Percentiles rank a stretch among this genome's conserved stretches.
These are phyloP conservation scores for Folsomia manolachei DNA, from an alignment of 2,888 invertebrate species.

Conservation along the genomic window DNA sequence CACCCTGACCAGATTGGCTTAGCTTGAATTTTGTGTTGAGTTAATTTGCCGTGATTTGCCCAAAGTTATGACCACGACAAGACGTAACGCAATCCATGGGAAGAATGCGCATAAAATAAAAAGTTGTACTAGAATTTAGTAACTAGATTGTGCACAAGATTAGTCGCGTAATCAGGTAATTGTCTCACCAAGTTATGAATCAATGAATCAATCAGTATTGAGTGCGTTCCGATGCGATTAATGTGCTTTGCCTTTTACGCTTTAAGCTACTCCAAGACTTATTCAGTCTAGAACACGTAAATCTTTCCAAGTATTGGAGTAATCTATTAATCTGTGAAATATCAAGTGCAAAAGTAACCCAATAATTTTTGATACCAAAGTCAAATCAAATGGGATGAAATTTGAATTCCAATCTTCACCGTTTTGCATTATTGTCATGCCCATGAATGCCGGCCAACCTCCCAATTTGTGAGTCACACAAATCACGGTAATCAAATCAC, in stretches of 20 bases:
- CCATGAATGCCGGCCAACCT: not conserved
- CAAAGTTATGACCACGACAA: not conserved
- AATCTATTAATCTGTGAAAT: not conserved
- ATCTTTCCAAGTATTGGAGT: not conserved
- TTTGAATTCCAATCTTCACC: too few species aligned
- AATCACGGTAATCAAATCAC: not conserved
- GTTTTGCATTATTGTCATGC: too few species aligned
- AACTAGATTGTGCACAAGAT: not conserved
- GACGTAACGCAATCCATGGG: not conserved
- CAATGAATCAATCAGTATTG: not conserved
- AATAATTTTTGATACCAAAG: not conserved
- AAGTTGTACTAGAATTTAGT: too few species aligned
- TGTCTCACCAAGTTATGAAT: slow-evolving; percentile 1
- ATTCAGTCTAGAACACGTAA: not conserved
- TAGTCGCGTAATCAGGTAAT: slow-evolving; percentile 2
- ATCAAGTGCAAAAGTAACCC: not conserved
- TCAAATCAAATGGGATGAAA: not conserved
- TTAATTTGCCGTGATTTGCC: not conserved
- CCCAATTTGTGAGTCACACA: too few species aligned
- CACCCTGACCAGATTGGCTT: too few species aligned
- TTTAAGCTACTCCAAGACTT: too few species aligned
- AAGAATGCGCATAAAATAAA: not conserved
- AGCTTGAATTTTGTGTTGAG: too few species aligned
- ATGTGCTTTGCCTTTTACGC: too few species aligned
- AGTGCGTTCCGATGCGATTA: too few species aligned